Evolutionary conservation across 2,797 vertebrate species (phyloP).

Genomic region (Perodicticus potto): DNA sequence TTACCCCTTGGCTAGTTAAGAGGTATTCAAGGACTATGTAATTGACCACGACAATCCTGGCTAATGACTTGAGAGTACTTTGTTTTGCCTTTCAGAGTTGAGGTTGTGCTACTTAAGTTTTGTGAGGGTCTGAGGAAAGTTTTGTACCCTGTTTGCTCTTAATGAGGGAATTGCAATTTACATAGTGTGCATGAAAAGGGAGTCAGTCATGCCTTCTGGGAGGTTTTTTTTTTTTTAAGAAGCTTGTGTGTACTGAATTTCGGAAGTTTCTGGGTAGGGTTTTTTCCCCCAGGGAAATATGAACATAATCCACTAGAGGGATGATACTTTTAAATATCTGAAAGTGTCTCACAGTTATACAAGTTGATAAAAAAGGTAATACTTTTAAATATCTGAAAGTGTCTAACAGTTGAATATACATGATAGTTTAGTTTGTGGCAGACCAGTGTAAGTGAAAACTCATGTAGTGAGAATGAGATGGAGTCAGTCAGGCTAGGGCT

Average conservation of each 20-base stretch:
- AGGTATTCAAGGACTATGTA: background rate
- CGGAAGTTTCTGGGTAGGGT: background rate
- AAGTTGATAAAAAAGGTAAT: no score
- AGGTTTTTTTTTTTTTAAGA: background rate
- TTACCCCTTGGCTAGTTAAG: background rate
- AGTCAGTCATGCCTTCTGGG: background rate
- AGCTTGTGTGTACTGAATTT: background rate
- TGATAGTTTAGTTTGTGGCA: background rate
- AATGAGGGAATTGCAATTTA: background rate
- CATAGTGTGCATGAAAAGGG: background rate
- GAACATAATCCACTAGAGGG: background rate
- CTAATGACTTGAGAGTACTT: background rate
- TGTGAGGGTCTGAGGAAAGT: background rate
- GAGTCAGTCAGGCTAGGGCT: no score
- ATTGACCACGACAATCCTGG: background rate
- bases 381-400: background rate
- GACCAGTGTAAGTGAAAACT: background rate
- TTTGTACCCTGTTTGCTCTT: background rate
- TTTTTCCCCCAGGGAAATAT: background rate
- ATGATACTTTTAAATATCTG: background rate
- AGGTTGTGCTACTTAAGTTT: background rate
- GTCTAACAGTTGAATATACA: background rate
- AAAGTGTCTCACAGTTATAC: no score
- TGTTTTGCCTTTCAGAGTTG: background rate
- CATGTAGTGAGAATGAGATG: no score